Evolutionary conservation across 2,113 vertebrate species (phyloP), one percentile per base, ranked within the genome.

Genomic region (Herpailurus yagouaroundi): DNA sequence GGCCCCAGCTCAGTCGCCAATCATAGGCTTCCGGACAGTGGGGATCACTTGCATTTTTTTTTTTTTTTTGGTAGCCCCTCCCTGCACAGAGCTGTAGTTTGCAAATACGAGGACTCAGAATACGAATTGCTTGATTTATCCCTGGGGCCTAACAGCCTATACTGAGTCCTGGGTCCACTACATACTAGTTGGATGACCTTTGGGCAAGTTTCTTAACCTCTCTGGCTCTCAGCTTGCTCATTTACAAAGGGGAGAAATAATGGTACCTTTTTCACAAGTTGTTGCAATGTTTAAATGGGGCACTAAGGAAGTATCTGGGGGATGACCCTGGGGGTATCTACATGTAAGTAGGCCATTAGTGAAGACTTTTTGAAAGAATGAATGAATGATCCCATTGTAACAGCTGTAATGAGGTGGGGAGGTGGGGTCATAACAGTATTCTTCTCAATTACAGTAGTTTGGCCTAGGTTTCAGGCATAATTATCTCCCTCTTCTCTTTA

Each of bases 381-480:
- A 89, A 93, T 88, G 93, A 88, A 74, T 52, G 52, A 48, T 74
- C 50, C 84, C 57, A 66, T 76, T 45, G 48, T 97, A 29, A 55
- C 57, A 63, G 15, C n/a, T 41, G 18, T 36, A 63, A 48, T 81
- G 91, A 87, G 71, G 66, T 25, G 5, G 21, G 63, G 71, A 7
- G 23, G 64, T 48, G 23, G 12, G 19, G 81, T 73, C 81, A 77
- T 94, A 36, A 76, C 36, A 55, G 57, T 18, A 27, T 92, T 69
- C 93, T 64, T 77, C 92, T 95, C 88, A 82, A 4, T 68, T 76
- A 79, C 3, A 48, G 45, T 77, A 19, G 29, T 88, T 95, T 85
- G 94, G 94, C 87, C 16, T 38, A 25, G 12, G 29, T 79, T 96
- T 74, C 83, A 83, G 94, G 83, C 87, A 63, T 69, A 33, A 71